These are phyloP conservation scores for Calliphora vomitoria DNA, from an alignment of 2,888 invertebrate genomes.

Conservation along the genomic window DNA sequence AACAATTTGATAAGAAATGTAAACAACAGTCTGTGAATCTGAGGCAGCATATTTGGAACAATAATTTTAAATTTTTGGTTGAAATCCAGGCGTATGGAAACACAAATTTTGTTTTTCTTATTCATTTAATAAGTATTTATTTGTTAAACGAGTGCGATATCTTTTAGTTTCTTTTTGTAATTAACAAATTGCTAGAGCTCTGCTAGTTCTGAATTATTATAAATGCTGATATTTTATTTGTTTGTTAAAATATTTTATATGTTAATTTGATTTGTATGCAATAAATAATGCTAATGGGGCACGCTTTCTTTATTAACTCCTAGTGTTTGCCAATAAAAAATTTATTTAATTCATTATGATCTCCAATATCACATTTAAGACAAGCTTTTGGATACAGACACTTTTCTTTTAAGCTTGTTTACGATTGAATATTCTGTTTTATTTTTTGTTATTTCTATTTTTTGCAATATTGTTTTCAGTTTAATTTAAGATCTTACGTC, in stretches of 20 bases:
- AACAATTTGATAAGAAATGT: slow-evolving; percentile 65
- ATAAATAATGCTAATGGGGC: slow-evolving; percentile 14
- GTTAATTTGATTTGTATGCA: slow-evolving; percentile 10
- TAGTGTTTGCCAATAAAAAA: background rate
- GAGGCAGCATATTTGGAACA: background rate
- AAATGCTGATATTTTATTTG: slow-evolving; percentile 8
- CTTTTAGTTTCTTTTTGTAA: slow-evolving; percentile 1
- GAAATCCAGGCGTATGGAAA: slow-evolving; percentile 4
- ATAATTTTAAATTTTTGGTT: too few relatives aligned
- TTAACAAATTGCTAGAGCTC: slow-evolving; percentile 5
- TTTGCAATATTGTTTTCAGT: slow-evolving; percentile 43
- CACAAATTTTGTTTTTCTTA: background rate
- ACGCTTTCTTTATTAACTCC: slow-evolving; percentile 49
- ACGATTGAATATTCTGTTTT: background rate
- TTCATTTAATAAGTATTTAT: background rate
- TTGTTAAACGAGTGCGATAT: background rate
- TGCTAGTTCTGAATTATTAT: background rate
- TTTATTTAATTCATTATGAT: slow-evolving; percentile 14
- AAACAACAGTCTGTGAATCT: slow-evolving; percentile 32
- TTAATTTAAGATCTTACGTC: slow-evolving; percentile 28
- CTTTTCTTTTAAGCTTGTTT: background rate
- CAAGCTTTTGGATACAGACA: background rate
- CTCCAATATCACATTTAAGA: background rate
- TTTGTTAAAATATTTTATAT: slow-evolving; percentile 17
- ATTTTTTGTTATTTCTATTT: background rate